Base-by-base conservation (phyloP, 2,113 vertebrate species). In the Hemiprocne comata region DNA sequence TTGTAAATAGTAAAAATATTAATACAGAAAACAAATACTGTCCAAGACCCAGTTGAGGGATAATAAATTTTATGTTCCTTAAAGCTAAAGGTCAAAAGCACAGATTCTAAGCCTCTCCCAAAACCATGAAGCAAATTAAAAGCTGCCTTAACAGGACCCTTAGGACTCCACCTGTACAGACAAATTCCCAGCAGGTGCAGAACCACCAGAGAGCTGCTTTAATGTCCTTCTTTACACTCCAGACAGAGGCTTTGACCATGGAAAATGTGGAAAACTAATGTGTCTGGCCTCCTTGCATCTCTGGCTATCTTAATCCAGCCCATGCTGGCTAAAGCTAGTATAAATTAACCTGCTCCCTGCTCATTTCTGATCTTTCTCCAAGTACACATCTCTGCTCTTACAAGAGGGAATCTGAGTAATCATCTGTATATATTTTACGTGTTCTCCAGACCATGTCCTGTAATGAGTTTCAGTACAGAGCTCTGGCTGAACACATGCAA, bases 21-120 rank as follows among this genome's bases (percentile, higher is more conserved):
- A 67, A 93, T 84, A 40, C 80, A 89, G 36, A 84, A 95, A 61
- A 81, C 42, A 82, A 89, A 88, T 19, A 76, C 17, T 78, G n/a
- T 15, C 38, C 38, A 64, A 85, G 34, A 11, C 18, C 31, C 66
- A 87, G 17, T 50, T 40, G 29, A 76, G 29, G 42, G 54, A 87
- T 65, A 76, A 75, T 54, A 78, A 62, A 76, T 72, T 34, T 73
- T 60, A 34, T 51, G 17, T 71, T 89, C 86, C 46, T 83, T 79
- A 69, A 89, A 94, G 44, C 13, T 26, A 34, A 36, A 88, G 85
- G 69, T 88, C 87, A 84, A 36, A 61, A 83, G 28, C 31, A 76
- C 24, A 40, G 25, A 6, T 75, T 80, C n/a, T 84, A 57, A 88
- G 20, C 23, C 54, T 72, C 29, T 92, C 40, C 44, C 42, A 75